These are phyloP conservation scores for Pachyuromys duprasi DNA, from an alignment of 2,797 vertebrate species.

Conservation along the genomic window DNA sequence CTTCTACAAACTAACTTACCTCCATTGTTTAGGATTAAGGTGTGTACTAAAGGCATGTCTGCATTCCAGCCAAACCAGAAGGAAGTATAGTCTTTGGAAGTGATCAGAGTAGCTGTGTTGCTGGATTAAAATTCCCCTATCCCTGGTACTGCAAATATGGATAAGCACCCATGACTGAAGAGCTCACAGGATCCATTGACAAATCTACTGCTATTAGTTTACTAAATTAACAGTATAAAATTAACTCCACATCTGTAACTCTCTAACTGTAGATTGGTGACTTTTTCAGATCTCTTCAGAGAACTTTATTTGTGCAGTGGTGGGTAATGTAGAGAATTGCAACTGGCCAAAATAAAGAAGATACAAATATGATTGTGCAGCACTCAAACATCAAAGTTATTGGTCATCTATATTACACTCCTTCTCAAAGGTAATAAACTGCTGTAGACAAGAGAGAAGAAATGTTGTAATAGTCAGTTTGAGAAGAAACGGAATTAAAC, in stretches of 20 bases:
- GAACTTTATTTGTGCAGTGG: not conserved
- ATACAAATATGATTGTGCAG: too few relatives aligned
- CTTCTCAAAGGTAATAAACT: not conserved
- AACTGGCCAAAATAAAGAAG: not conserved
- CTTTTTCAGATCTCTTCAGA: not conserved
- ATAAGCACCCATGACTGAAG: not conserved
- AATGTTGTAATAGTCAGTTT: too few relatives aligned
- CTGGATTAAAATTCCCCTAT: too few relatives aligned
- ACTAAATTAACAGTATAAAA: not conserved
- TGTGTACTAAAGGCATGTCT: too few relatives aligned
- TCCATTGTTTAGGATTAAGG: too few relatives aligned
- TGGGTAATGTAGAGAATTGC: fast-evolving
- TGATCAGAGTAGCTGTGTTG: too few relatives aligned
- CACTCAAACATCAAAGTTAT: not conserved
- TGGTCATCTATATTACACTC: not conserved
- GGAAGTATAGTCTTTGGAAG: too few relatives aligned
- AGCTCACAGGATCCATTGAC: not conserved
- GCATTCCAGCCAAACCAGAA: too few relatives aligned
- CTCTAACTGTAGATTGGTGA: too few relatives aligned
- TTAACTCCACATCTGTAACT: not conserved
- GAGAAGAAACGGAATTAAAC: not conserved
- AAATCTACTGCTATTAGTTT: not conserved
- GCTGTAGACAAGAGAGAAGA: too few relatives aligned
- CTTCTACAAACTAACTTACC: too few relatives aligned
- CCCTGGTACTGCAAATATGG: not conserved